A percentile compares a stretch with the other conserved stretches of the same genome.
Conservation (phyloP, 2,888 invertebrate genomes). For the Vannuccia rotundouncinata region DNA sequence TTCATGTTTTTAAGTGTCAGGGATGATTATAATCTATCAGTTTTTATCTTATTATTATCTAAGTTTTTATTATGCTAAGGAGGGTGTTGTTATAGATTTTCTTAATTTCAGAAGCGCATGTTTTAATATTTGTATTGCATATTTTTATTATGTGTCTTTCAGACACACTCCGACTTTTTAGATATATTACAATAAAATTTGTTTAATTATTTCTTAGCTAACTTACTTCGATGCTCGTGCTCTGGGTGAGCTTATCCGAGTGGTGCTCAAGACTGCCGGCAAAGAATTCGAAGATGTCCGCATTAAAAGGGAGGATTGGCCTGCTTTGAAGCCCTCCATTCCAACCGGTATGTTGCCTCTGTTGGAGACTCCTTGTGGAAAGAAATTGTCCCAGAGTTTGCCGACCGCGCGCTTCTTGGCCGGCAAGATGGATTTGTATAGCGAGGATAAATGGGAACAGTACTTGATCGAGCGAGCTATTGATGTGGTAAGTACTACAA, state of each 20-base stretch:
- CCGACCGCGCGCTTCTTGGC: constrained; percentile 7
- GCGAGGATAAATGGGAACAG: constrained; percentile 7
- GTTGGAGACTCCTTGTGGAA: background rate
- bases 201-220: too few relatives aligned
- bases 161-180: too few relatives aligned
- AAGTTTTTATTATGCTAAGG: too few relatives aligned
- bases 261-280: constrained; percentile 61
- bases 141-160: too few relatives aligned
- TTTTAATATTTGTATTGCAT: too few relatives aligned
- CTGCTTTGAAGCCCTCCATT: constrained; percentile 3
- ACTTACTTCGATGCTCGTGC: constrained; percentile 63
- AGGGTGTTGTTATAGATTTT: too few relatives aligned
- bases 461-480: constrained; percentile 23
- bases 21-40: too few relatives aligned
- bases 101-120: too few relatives aligned
- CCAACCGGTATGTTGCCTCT: constrained; percentile 22
- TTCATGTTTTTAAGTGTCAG: too few relatives aligned
- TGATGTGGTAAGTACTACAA: too few relatives aligned
- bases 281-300: constrained; percentile 61
- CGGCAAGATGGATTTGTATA: background rate
- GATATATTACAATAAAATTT: too few relatives aligned
- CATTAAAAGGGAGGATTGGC: constrained; percentile 57
- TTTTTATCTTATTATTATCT: too few relatives aligned
- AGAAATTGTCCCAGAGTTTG: constrained; percentile 9
- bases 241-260: constrained; percentile 61